A percentile compares a stretch with the other conserved stretches of the same genome.
Evolutionary conservation across 1,140 invertebrate species (phyloP).

Genomic region (Drosophila pandora): DNA sequence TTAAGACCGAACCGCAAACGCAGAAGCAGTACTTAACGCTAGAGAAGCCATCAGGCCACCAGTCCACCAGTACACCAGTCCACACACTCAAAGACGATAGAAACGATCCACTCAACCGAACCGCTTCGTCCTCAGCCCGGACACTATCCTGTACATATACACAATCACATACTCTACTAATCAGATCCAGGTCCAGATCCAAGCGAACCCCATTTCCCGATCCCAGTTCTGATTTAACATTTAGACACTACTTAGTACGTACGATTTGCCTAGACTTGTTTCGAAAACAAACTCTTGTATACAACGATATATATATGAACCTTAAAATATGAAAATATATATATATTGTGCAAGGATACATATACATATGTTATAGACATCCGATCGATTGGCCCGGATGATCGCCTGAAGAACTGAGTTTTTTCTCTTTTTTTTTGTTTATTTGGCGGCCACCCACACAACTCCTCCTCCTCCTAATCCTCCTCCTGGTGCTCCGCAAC

Average conservation of each 20-base stretch:
- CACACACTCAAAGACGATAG: constrained; percentile 6
- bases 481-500: no score
- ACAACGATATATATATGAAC: constrained; percentile 10
- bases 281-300: constrained; percentile 53
- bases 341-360: constrained; percentile 23
- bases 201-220: background rate
- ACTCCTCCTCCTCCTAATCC: no score
- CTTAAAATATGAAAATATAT: background rate
- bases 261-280: constrained; percentile 58
- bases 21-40: constrained; percentile 1
- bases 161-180: constrained; percentile 9
- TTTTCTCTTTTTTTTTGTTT: background rate
- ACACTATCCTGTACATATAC: constrained; percentile 21
- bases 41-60: background rate
- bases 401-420: background rate
- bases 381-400: background rate
- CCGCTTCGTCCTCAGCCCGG: background rate
- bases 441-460: background rate
- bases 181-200: background rate
- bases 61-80: background rate
- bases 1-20: background rate
- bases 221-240: constrained; percentile 9
- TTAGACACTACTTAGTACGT: constrained; percentile 36
- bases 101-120: no score
- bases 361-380: constrained; percentile 10